Conservation (phyloP, 2,113 vertebrate species). For the Alosa alosa region DNA sequence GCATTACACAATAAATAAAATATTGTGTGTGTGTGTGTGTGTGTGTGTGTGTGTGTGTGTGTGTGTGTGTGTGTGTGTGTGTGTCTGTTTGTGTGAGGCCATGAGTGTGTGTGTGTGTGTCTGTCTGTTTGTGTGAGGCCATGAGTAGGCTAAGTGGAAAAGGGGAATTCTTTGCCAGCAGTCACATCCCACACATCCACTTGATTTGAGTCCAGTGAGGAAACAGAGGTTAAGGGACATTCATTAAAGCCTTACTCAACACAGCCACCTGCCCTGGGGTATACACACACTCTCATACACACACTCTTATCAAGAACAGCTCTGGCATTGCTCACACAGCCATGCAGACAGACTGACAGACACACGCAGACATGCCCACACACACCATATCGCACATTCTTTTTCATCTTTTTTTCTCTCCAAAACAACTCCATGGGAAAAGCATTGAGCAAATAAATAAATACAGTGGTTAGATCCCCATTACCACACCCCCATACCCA, state of each 20-base stretch:
- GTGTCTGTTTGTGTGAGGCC: not conserved
- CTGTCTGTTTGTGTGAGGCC: not conserved
- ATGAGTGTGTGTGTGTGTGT: not conserved
- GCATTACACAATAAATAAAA: too few species aligned
- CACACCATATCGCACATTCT: not conserved
- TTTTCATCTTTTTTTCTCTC: not conserved
- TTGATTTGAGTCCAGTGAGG: not conserved
- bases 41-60: not conserved
- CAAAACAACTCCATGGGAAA: slow-evolving; percentile 6
- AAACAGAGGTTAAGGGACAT: not conserved
- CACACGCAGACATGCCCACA: not conserved
- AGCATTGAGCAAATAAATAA: slow-evolving; percentile 3
- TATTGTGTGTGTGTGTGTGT: not conserved
- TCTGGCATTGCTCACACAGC: not conserved
- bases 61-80: not conserved
- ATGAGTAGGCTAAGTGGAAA: not conserved
- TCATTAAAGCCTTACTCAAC: not conserved
- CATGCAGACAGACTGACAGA: not conserved
- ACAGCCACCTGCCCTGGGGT: not conserved
- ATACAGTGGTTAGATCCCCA: not conserved
- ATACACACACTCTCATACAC: not conserved
- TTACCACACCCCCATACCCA: not conserved
- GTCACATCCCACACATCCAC: not conserved
- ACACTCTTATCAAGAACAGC: not conserved
- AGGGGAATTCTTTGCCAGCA: not conserved